Evolutionary conservation across 2,113 vertebrate genomes (phyloP).

Genomic region (Gallinago media): DNA sequence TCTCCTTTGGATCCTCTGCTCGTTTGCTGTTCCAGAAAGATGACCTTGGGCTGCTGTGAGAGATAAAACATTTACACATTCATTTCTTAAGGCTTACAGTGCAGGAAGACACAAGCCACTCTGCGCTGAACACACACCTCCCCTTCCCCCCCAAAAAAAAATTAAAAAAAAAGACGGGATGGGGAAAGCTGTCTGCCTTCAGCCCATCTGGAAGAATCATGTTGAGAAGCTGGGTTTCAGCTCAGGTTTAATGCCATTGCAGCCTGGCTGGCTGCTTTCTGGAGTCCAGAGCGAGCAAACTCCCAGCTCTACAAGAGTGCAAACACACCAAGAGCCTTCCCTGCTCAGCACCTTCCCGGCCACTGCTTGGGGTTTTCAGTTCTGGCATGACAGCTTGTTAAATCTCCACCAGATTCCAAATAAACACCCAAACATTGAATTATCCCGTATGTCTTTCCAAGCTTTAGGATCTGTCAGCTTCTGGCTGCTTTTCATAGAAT

Average conservation of each 20-base stretch:
- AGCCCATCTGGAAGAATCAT: neutral
- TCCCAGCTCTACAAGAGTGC: neutral
- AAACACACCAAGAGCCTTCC: neutral
- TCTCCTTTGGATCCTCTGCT: constrained; percentile 66
- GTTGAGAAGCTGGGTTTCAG: neutral
- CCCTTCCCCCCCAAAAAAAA: no score
- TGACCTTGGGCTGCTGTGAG: constrained; percentile 66
- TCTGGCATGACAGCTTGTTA: neutral
- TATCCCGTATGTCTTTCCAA: neutral
- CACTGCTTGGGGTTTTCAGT: neutral
- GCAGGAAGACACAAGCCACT: neutral
- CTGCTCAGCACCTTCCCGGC: neutral
- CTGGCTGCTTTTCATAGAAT: neutral
- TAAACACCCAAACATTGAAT: neutral
- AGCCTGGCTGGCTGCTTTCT: neutral
- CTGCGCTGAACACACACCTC: neutral
- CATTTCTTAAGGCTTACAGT: constrained; percentile 30
- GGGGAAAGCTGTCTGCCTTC: neutral
- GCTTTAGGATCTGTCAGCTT: constrained; percentile 20
- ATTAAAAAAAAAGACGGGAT: no score
- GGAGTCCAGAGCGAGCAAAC: neutral
- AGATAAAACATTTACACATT: constrained; percentile 66
- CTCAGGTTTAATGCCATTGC: neutral
- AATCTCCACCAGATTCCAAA: neutral
- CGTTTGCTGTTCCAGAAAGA: constrained; percentile 69